Conservation (phyloP, 2,113 vertebrate genomes). For the Oreocharis arfaki region DNA sequence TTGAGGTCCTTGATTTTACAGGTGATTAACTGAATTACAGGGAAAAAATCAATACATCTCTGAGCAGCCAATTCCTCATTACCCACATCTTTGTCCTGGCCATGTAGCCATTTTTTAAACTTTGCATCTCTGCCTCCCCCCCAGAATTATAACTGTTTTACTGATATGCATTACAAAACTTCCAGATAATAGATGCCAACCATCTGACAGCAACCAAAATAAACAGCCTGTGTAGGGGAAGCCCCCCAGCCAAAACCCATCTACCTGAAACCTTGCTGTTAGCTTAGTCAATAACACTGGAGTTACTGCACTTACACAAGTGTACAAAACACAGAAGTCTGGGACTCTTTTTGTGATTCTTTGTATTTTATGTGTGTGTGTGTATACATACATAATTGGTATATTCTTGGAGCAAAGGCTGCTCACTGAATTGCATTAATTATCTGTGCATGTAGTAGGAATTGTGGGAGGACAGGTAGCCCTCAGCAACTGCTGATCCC, state of each 20-base stretch:
- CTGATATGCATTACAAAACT: background rate
- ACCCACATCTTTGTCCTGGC: background rate
- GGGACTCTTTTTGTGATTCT: background rate
- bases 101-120: accelerated
- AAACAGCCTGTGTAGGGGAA: background rate
- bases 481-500: background rate
- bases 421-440: background rate
- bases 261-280: background rate
- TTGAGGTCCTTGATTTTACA: background rate
- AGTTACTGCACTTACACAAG: background rate
- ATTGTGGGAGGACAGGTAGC: background rate
- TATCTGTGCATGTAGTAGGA: background rate
- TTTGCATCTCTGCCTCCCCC: background rate
- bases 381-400: accelerated
- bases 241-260: background rate
- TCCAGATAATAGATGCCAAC: background rate
- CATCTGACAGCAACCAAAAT: background rate
- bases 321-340: background rate
- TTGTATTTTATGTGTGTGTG: accelerated
- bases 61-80: background rate
- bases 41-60: background rate
- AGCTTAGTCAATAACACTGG: background rate
- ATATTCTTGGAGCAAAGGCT: background rate
- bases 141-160: background rate
- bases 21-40: background rate